A percentile compares a stretch with the other conserved stretches of the same genome.
Conservation (phyloP, 2,113 vertebrate species). For the Xenopus borealis region DNA sequence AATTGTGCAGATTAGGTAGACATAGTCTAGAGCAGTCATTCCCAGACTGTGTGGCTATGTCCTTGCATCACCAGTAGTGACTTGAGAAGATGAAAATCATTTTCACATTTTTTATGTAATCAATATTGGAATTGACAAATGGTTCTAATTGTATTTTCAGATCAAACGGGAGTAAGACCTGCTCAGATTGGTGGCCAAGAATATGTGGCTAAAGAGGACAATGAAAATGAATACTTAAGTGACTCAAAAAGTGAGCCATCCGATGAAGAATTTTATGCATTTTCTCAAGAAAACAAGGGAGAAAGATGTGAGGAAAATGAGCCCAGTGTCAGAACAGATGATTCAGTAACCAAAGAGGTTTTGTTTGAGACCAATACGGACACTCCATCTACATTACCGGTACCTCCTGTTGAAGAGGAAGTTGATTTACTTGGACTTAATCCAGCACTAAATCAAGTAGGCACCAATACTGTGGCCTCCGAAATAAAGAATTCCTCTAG, state of each 20-base stretch:
- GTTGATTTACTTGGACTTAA: conserved; percentile 88
- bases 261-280: conserved; percentile 72
- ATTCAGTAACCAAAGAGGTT: conserved; percentile 52
- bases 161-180: conserved; percentile 61
- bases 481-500: conserved; percentile 69
- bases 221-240: conserved; percentile 62
- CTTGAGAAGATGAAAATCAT: too few relatives aligned
- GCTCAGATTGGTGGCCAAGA: conserved; percentile 58
- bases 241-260: conserved; percentile 73
- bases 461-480: neutral
- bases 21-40: too few relatives aligned
- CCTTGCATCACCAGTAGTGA: too few relatives aligned
- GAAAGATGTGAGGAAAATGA: conserved; percentile 46
- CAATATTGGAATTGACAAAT: too few relatives aligned
- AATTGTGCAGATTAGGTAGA: too few relatives aligned
- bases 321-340: conserved; percentile 59
- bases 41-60: too few relatives aligned
- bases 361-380: conserved; percentile 70
- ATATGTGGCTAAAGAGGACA: conserved; percentile 53
- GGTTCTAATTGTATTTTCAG: conserved; percentile 17
- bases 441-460: conserved; percentile 53
- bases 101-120: too few relatives aligned
- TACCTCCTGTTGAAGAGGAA: conserved; percentile 63
- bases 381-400: neutral
- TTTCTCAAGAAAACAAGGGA: conserved; percentile 57